phyloP scores from a whole-genome alignment of 2,797 vertebrate species.

The Sphenopsis melanotis region DNA sequence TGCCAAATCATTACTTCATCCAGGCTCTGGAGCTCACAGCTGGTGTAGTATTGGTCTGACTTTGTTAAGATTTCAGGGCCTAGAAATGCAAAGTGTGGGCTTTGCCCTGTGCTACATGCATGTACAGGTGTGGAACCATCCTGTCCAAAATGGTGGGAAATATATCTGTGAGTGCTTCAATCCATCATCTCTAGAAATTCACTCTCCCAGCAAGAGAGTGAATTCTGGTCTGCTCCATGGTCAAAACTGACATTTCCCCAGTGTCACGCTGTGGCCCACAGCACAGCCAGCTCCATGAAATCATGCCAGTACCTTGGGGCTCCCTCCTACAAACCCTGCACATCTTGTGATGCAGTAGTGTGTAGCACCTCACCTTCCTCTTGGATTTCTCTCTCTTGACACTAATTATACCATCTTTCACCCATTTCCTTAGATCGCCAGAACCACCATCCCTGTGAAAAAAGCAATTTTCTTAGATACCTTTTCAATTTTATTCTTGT shows the following conservation, averaged over 20 bases:
- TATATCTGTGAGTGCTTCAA: conserved; percentile 4
- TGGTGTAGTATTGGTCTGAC: conserved; percentile 10
- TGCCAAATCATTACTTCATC: not conserved
- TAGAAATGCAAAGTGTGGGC: not conserved
- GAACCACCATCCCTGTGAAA: not conserved
- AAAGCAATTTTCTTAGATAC: conserved; percentile 14
- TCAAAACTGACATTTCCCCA: conserved; percentile 38
- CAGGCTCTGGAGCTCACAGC: not conserved
- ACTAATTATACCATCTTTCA: conserved; percentile 28
- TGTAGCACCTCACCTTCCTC: conserved; percentile 46
- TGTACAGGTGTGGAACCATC: not conserved
- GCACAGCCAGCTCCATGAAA: conserved; percentile 49
- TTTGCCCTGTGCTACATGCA: not conserved
- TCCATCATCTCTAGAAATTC: conserved; percentile 47
- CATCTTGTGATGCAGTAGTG: conserved; percentile 24
- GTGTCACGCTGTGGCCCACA: conserved; percentile 37
- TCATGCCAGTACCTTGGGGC: conserved; percentile 30
- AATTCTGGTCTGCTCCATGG: conserved; percentile 50
- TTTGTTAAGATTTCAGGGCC: conserved; percentile 16
- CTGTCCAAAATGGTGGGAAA: conserved; percentile 23
- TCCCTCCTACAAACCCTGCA: conserved; percentile 42
- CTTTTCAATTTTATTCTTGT: conserved; percentile 18
- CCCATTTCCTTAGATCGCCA: conserved; percentile 32
- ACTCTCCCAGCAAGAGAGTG: conserved; percentile 27
- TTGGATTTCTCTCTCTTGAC: conserved; percentile 42